Percentiles rank a stretch among this genome's conserved stretches.
Evolutionary conservation across 2,888 invertebrate species (phyloP).

Genomic region (Agrotis exclamationis): DNA sequence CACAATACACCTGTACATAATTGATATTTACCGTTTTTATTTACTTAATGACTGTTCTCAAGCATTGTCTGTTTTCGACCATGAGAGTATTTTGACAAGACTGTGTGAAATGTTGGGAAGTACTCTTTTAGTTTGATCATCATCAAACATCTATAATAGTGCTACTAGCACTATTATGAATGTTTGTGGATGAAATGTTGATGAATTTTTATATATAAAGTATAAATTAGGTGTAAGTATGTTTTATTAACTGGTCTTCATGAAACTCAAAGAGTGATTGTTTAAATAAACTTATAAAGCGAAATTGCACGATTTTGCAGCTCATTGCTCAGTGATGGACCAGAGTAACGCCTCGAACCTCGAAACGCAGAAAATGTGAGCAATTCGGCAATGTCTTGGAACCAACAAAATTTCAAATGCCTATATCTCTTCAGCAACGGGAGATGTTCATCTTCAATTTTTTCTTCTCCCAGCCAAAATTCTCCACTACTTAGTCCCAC

Average conservation of each 20-base stretch:
- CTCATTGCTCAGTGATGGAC: too few species aligned
- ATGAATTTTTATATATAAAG: neutral
- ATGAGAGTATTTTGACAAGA: constrained; percentile 51
- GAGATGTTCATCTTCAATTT: neutral
- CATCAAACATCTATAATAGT: too few species aligned
- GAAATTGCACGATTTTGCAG: constrained; percentile 1
- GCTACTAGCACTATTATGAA: neutral
- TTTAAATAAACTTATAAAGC: neutral
- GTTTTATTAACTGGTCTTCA: neutral
- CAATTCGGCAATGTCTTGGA: too few species aligned
- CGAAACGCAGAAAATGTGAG: too few species aligned
- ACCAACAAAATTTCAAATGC: too few species aligned
- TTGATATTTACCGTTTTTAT: constrained; percentile 44
- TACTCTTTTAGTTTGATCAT: constrained; percentile 18
- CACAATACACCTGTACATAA: constrained; percentile 23
- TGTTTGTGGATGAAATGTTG: neutral
- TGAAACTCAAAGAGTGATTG: constrained; percentile 1
- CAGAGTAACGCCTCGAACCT: too few species aligned
- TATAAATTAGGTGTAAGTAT: too few species aligned
- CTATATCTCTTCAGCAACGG: too few species aligned
- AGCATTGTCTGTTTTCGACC: constrained; percentile 41
- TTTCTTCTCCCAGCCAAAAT: neutral
- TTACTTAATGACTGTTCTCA: constrained; percentile 37
- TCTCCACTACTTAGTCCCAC: too few species aligned
- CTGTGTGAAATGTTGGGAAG: constrained; percentile 33